Evolutionary conservation across 2,888 invertebrate species (phyloP), one percentile per base, ranked within the genome.

Genomic region (Aspidapion aeneum): DNA sequence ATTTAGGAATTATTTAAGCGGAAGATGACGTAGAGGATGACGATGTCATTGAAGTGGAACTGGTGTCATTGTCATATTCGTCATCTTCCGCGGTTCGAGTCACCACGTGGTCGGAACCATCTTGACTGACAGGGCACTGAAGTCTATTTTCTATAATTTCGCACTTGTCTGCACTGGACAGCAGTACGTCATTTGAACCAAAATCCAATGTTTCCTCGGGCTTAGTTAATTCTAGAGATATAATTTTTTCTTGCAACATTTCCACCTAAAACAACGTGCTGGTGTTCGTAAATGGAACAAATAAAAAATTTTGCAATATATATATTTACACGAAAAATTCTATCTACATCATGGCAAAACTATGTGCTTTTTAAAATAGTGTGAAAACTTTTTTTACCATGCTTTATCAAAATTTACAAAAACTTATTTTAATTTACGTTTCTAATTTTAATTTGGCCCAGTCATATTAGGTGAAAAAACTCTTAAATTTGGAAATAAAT

Each of bases 181-280:
- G 35, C 18, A 65, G 2, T 18, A 21, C 66, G 50, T 74, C 74
- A 65, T 75, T 76, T 21, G 74, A 61, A 16, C 72, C 63, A n/a
- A 73, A 68, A 21, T 71, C 62, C 61, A 72, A 66, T 50, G 69
- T 55, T 51, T 74, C 74, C 18, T 75, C 72, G 7, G 77, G 74
- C 70, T 78, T 87, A 9, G 63, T 90, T 77, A 94, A 81, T 81
- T 94, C 94, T 80, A 94, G 82, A 63, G 94, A 93, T 81, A 94
- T 92, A 73, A 94, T 94, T 83, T 93, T 94, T 82, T 94, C 93
- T 81, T 91, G 90, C 68, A 93, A 89, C 66, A 94, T 94, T 85
- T 94, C 94, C 12, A 68, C 66, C 68, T 68, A 55, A 57, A 62
- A 17, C 16, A 57, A 59, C 52, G 17, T 12, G 7, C 18, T 9